A percentile compares a stretch with the other conserved stretches of the same genome.
phyloP scores from a whole-genome alignment of 2,888 invertebrate species.

The Eledona agricola region DNA sequence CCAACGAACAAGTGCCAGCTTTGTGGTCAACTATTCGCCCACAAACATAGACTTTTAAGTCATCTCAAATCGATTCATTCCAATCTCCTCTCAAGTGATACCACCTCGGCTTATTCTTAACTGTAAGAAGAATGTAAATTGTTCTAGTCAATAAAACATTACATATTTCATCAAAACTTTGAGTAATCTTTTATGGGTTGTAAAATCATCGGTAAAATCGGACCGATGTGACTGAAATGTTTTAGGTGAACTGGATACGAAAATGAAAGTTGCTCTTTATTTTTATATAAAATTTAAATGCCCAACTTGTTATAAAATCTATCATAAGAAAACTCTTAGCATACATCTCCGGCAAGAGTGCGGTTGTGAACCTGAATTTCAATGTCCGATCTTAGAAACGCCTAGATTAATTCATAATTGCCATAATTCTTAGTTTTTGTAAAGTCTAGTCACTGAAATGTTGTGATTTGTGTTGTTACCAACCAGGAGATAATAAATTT shows the following conservation, averaged over 20 bases:
- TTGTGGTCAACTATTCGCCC: slow-evolving; percentile 55
- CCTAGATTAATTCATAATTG: too few relatives aligned
- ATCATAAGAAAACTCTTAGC: slow-evolving; percentile 64
- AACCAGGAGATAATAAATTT: not conserved
- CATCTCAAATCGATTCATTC: slow-evolving; percentile 53
- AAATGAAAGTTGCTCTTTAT: slow-evolving; percentile 22
- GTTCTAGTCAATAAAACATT: slow-evolving; percentile 18
- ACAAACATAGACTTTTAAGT: slow-evolving; percentile 54
- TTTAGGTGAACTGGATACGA: slow-evolving; percentile 30
- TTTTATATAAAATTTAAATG: slow-evolving; percentile 52
- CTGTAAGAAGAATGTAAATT: slow-evolving; percentile 1
- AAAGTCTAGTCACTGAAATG: slow-evolving; percentile 8
- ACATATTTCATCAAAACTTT: not conserved
- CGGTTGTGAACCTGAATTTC: slow-evolving; percentile 72
- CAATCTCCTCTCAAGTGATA: slow-evolving; percentile 27
- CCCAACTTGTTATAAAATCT: slow-evolving; percentile 62
- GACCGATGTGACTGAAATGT: slow-evolving; percentile 19
- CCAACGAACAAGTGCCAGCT: slow-evolving; percentile 52
- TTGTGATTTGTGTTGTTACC: not conserved
- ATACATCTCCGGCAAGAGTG: slow-evolving; percentile 65
- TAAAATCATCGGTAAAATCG: too few relatives aligned
- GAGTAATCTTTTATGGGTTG: too few relatives aligned
- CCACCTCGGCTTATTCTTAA: not conserved
- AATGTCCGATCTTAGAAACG: too few relatives aligned
- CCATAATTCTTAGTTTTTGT: too few relatives aligned